These are phyloP conservation scores for Girardinichthys multiradiatus DNA, from an alignment of 2,113 vertebrate species.

Conservation along the genomic window DNA sequence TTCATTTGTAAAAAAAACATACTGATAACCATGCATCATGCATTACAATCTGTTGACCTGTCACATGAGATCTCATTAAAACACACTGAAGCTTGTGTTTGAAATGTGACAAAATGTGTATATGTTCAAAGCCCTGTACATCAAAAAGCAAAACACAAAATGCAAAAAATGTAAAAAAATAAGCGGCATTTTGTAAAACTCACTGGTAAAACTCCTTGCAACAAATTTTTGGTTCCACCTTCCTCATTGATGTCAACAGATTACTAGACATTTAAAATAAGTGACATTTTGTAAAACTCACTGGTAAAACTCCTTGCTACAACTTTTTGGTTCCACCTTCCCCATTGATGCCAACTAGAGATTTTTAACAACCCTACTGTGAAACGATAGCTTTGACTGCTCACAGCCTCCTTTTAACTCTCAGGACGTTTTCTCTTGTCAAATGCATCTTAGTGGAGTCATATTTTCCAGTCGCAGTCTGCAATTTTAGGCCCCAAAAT, in stretches of 20 bases:
- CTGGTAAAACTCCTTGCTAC: not conserved
- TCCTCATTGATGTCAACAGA: not conserved
- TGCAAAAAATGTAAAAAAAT: not conserved
- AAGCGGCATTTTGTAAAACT: not conserved
- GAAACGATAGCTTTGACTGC: conserved; percentile 17
- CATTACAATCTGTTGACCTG: not conserved
- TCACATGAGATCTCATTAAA: too few species aligned
- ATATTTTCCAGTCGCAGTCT: conserved; percentile 46
- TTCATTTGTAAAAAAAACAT: not conserved
- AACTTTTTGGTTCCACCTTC: not conserved
- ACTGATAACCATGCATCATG: not conserved
- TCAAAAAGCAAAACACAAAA: not conserved
- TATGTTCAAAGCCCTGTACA: not conserved
- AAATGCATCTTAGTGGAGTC: conserved; percentile 35
- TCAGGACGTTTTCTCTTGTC: conserved; percentile 19
- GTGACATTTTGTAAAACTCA: not conserved
- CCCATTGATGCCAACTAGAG: not conserved
- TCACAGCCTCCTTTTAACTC: not conserved
- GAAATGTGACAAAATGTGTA: not conserved
- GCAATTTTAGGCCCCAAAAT: conserved; percentile 67
- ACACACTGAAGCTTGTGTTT: too few species aligned
- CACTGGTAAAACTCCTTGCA: not conserved
- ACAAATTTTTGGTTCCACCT: not conserved
- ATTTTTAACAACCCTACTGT: conserved; percentile 10
- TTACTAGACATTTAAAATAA: not conserved